Percentiles rank a stretch among this genome's conserved stretches.
phyloP scores from a whole-genome alignment of 2,797 vertebrate genomes.

The Gambelia wislizenii region DNA sequence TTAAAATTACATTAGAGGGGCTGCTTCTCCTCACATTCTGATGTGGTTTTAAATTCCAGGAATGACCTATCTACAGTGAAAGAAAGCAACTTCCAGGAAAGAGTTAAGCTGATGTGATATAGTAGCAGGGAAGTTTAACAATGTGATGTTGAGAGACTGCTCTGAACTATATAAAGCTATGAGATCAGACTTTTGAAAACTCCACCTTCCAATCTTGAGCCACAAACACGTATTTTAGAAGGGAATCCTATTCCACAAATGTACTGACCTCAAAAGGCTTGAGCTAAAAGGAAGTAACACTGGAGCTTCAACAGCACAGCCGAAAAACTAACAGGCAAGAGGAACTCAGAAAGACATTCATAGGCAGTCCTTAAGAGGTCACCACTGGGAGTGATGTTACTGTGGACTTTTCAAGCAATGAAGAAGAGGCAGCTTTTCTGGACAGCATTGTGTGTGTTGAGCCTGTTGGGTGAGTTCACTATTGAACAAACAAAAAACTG shows the following conservation, averaged over 20 bases:
- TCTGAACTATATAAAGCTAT: slow-evolving; percentile 58
- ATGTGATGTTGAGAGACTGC: slow-evolving; percentile 72
- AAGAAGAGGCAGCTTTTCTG: slow-evolving; percentile 69
- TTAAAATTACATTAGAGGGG: not conserved
- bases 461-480: slow-evolving; percentile 72
- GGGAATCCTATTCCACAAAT: slow-evolving; percentile 65
- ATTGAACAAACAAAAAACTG: not conserved
- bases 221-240: slow-evolving; percentile 65
- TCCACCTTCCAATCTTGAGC: slow-evolving; percentile 65
- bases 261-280: slow-evolving; percentile 17
- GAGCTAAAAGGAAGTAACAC: slow-evolving; percentile 11
- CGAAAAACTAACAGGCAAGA: slow-evolving; percentile 39
- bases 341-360: slow-evolving; percentile 32
- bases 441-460: slow-evolving; percentile 61
- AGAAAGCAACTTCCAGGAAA: slow-evolving; percentile 65
- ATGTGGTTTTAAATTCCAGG: not conserved
- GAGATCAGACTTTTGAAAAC: slow-evolving; percentile 59
- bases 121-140: slow-evolving; percentile 40
- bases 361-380: slow-evolving; percentile 34
- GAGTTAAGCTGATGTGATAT: slow-evolving; percentile 61
- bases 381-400: slow-evolving; percentile 61
- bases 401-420: slow-evolving; percentile 53
- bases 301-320: slow-evolving; percentile 57
- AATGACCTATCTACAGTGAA: not conserved
- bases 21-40: slow-evolving; percentile 9